phyloP scores from a whole-genome alignment of 2,888 invertebrate species.

The Mayetiola destructor region DNA sequence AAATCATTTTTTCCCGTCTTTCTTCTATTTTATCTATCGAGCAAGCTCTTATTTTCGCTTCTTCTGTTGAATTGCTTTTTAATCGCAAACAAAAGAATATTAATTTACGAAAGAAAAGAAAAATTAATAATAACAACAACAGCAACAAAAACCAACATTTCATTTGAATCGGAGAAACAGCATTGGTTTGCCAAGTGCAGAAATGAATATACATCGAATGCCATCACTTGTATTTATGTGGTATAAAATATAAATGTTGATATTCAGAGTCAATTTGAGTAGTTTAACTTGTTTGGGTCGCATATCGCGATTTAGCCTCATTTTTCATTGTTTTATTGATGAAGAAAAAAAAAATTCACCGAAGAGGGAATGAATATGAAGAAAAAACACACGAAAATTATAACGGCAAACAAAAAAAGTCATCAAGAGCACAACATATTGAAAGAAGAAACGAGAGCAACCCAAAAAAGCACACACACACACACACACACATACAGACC shows the following conservation, averaged over 20 bases:
- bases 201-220: too few species aligned
- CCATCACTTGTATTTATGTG: too few species aligned
- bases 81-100: conserved; percentile 8
- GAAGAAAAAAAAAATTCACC: neutral
- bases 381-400: neutral
- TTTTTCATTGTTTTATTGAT: conserved; percentile 10
- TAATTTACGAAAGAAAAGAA: conserved; percentile 11
- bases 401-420: neutral
- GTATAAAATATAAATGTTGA: too few species aligned
- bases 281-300: too few species aligned
- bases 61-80: too few species aligned
- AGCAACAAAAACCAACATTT: too few species aligned
- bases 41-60: neutral
- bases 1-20: neutral
- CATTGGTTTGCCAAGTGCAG: too few species aligned
- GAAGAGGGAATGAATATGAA: neutral
- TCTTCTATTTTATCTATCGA: neutral
- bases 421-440: too few species aligned
- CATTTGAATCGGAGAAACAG: too few species aligned
- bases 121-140: too few species aligned
- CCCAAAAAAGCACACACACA: neutral
- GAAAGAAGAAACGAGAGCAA: neutral
- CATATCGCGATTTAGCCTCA: neutral
- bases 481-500: neutral
- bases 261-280: too few species aligned